A percentile compares a stretch with the other conserved stretches of the same genome.
These are phyloP conservation scores for Calliphora vicina DNA, from an alignment of 1,140 invertebrate species.

Conservation along the genomic window DNA sequence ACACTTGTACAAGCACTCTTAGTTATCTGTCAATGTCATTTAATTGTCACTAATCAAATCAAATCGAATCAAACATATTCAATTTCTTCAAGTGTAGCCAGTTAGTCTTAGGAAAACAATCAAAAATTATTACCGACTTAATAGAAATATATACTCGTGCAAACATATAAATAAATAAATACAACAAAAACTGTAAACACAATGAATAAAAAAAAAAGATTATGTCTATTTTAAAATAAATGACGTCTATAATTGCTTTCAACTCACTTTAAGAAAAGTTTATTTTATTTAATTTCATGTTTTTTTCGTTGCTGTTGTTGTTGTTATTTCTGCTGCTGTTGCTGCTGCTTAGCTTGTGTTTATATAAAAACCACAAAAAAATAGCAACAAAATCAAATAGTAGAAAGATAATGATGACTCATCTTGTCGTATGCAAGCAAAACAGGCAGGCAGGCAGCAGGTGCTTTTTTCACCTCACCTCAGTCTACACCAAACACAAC, in stretches of 20 bases:
- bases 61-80: no score
- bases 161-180: background rate
- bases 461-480: background rate
- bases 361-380: background rate
- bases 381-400: background rate
- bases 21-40: background rate
- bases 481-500: background rate
- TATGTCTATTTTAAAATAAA: conserved; percentile 30
- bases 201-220: conserved; percentile 16
- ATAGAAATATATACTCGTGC: no score
- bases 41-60: no score
- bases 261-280: background rate
- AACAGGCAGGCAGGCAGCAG: background rate
- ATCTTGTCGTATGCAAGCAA: background rate
- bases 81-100: background rate
- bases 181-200: background rate
- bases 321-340: background rate
- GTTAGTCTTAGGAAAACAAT: background rate
- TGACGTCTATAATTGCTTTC: conserved; percentile 18
- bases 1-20: no score
- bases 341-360: background rate
- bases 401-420: conserved; percentile 6
- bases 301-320: background rate
- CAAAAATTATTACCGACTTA: no score
- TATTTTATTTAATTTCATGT: background rate